Evolutionary conservation across 2,113 vertebrate species (phyloP).

Genomic region (Ascaphus truei): DNA sequence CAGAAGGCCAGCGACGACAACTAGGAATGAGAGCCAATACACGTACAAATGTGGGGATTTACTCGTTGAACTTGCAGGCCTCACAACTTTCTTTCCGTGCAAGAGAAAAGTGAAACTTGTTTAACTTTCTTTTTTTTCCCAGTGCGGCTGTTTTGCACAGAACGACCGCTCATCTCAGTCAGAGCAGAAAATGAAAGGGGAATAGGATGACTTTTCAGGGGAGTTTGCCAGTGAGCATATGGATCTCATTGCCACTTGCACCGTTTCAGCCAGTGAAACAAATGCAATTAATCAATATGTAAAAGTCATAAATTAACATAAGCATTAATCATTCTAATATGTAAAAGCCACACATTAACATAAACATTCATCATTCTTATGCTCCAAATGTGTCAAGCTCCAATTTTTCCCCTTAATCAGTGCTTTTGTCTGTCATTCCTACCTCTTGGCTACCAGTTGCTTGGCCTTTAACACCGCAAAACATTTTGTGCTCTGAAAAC

Average conservation of each 20-base stretch:
- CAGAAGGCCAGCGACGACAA: no score
- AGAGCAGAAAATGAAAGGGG: no score
- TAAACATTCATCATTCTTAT: slow-evolving; percentile 64
- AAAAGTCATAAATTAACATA: slow-evolving; percentile 61
- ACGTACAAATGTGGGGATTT: no score
- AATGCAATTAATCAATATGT: slow-evolving; percentile 65
- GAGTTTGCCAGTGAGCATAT: slow-evolving; percentile 53
- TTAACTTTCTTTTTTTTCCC: no score
- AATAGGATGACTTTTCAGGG: slow-evolving; percentile 42
- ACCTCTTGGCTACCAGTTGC: slow-evolving; percentile 57
- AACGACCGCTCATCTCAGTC: no score
- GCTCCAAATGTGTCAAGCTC: slow-evolving; percentile 49
- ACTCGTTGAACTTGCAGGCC: no score
- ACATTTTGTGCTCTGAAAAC: slow-evolving; percentile 43
- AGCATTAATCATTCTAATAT: slow-evolving; percentile 64
- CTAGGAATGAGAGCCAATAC: no score
- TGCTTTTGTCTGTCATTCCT: slow-evolving; percentile 46
- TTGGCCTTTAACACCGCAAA: slow-evolving; percentile 45
- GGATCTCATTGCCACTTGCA: slow-evolving; percentile 63
- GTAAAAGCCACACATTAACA: slow-evolving; percentile 60
- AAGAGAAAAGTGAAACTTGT: no score
- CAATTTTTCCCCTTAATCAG: slow-evolving; percentile 45
- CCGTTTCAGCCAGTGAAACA: slow-evolving; percentile 54
- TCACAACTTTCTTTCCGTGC: no score
- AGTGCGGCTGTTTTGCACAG: no score